Evolutionary conservation across 2,888 invertebrate species (phyloP), one percentile per base, ranked within the genome.

Genomic region (Drosophila tanythrix): DNA sequence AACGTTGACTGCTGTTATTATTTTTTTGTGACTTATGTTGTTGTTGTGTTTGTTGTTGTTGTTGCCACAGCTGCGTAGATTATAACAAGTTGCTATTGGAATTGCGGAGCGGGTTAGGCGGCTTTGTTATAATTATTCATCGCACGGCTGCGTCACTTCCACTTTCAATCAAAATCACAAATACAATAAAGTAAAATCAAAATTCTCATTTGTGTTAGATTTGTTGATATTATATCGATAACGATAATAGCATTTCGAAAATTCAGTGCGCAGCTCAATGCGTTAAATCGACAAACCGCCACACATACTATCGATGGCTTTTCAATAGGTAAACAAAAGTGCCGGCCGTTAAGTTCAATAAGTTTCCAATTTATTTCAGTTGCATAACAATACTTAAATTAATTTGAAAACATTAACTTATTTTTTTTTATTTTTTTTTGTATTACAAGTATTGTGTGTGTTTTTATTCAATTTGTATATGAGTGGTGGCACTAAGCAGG

Each of bases 141-240:
- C 36, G 51, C 65, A 62, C 72, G 50, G 50, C 68, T 27, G 25
- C 25, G 35, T 50, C 64, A 74, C 78, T 67, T 81, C 67, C 70
- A 74, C 74, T 62, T 78, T 71, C 78, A 77, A 81, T 74, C 78
- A 68, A 66, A 74, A 68, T 64, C 81, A 64, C 66, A 80, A 76
- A 63, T 57, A 80, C 80, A 80, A 63, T 78, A 80, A 78, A 56
- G 69, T 50, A 56, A 80, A 76, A 78, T 76, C 80, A 78, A 78
- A 78, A 63, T 69, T 61, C 38, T 52, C 68, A 68, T 57, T 65
- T 63, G 35, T 71, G 48, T 78, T 61, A 58, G 53, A 51, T 78
- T 78, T 78, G 80, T 78, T 78, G 78, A 78, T 80, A 68, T 65
- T 48, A 25, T 68, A 70, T 60, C 69, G 59, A 59, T 60, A 69